A percentile compares a stretch with the other conserved stretches of the same genome.
phyloP scores from a whole-genome alignment of 1,140 invertebrate species.

The Pseudomyrmex concolor region DNA sequence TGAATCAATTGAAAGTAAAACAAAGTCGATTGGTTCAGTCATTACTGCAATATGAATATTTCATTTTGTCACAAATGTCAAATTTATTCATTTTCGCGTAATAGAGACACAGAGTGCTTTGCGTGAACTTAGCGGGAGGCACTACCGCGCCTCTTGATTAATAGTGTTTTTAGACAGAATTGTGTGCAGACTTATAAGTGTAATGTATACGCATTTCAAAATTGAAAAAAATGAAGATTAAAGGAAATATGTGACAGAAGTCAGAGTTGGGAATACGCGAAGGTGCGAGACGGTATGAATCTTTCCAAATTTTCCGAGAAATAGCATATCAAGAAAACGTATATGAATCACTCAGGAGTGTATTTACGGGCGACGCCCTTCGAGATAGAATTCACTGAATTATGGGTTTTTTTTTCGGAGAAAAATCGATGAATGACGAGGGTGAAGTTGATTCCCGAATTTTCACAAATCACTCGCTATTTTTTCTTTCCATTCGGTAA shows the following conservation, averaged over 20 bases:
- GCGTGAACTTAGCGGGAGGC: too few relatives aligned
- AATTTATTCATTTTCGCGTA: too few relatives aligned
- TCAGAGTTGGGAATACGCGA: neutral
- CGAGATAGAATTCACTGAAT: conserved; percentile 21
- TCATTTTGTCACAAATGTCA: too few relatives aligned
- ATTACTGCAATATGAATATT: too few relatives aligned
- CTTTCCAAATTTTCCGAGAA: neutral
- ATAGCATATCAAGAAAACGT: conserved; percentile 1
- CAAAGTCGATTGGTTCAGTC: too few relatives aligned
- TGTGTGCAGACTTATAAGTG: too few relatives aligned
- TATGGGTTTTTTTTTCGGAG: neutral
- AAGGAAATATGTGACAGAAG: neutral
- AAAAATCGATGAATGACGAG: neutral
- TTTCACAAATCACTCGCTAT: conserved; percentile 27
- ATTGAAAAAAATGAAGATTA: too few relatives aligned
- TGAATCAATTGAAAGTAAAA: too few relatives aligned
- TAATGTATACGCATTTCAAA: neutral
- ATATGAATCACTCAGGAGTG: conserved; percentile 43
- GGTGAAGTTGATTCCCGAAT: conserved; percentile 28
- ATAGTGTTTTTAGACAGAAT: neutral
- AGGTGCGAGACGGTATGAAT: neutral
- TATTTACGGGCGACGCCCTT: conserved; percentile 20
- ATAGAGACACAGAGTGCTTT: too few relatives aligned
- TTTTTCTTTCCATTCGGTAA: neutral
- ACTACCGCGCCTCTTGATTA: too few relatives aligned